Evolutionary conservation across 2,113 vertebrate genomes (phyloP).

Genomic region (Smithornis capensis): DNA sequence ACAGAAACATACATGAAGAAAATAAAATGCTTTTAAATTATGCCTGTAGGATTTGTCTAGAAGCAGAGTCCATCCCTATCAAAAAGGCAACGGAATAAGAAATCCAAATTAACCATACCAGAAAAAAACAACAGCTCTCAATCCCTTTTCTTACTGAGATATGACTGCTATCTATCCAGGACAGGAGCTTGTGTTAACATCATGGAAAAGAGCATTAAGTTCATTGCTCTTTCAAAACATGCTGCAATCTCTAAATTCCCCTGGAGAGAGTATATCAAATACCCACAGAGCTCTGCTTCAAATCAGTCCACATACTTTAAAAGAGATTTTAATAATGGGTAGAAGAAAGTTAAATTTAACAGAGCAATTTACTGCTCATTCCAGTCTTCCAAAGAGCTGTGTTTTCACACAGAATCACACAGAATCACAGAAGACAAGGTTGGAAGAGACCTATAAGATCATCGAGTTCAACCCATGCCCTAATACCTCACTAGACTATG

Average conservation of each 20-base stretch:
- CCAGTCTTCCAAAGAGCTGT: background rate
- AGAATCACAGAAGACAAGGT: too few species aligned
- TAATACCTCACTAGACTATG: too few species aligned
- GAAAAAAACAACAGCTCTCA: background rate
- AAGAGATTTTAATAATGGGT: slow-evolving; percentile 1
- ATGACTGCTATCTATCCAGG: background rate
- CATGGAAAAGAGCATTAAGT: background rate
- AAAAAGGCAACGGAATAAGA: background rate
- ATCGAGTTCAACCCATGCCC: too few species aligned
- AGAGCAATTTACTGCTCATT: background rate
- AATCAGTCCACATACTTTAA: slow-evolving; percentile 2
- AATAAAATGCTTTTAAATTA: background rate
- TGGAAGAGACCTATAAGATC: too few species aligned
- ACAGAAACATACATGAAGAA: background rate
- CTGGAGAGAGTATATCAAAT: background rate
- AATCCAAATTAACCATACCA: background rate
- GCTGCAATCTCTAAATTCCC: background rate
- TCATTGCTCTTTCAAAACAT: background rate
- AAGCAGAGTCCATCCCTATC: background rate
- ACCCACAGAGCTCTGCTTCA: slow-evolving; percentile 8
- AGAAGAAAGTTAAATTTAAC: background rate
- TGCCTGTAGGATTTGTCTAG: background rate
- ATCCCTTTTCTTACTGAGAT: background rate
- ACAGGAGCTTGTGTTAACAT: background rate
- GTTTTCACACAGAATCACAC: too few species aligned